These are phyloP conservation scores for Drosophila neutralis DNA, from an alignment of 2,888 invertebrate genomes.

Conservation along the genomic window DNA sequence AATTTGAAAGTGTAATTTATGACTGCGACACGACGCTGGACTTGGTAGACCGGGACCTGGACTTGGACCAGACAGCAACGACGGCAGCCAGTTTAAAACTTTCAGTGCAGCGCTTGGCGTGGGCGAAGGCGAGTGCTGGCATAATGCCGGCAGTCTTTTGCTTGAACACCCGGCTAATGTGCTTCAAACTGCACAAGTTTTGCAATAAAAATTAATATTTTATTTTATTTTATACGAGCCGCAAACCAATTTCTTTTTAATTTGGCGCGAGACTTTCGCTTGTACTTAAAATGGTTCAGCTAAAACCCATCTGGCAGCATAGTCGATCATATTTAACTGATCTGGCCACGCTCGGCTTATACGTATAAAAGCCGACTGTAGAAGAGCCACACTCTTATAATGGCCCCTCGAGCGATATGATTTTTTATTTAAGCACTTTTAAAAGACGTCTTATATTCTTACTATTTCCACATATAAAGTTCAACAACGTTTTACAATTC, in stretches of 20 bases:
- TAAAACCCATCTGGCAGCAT: neutral
- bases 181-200: neutral
- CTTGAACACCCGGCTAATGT: constrained; percentile 18
- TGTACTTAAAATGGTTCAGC: neutral
- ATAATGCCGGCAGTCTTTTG: constrained; percentile 22
- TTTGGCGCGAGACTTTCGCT: constrained; percentile 22
- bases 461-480: neutral
- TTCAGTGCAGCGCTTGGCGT: constrained; percentile 40
- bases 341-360: constrained; percentile 11
- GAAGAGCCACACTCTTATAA: constrained; percentile 8
- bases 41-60: constrained; percentile 45
- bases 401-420: neutral
- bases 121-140: constrained; percentile 26
- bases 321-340: neutral
- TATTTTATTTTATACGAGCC: neutral
- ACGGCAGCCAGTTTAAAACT: constrained; percentile 44
- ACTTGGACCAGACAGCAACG: constrained; percentile 28
- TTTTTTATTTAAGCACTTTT: neutral
- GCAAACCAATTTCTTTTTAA: neutral
- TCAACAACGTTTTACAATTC: neutral
- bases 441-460: neutral
- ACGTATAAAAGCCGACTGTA: neutral
- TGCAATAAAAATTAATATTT: constrained; percentile 2
- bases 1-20: constrained; percentile 72
- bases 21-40: constrained; percentile 58